Base-by-base conservation (phyloP, 2,113 vertebrate species). In the Bubo scandiacus region DNA sequence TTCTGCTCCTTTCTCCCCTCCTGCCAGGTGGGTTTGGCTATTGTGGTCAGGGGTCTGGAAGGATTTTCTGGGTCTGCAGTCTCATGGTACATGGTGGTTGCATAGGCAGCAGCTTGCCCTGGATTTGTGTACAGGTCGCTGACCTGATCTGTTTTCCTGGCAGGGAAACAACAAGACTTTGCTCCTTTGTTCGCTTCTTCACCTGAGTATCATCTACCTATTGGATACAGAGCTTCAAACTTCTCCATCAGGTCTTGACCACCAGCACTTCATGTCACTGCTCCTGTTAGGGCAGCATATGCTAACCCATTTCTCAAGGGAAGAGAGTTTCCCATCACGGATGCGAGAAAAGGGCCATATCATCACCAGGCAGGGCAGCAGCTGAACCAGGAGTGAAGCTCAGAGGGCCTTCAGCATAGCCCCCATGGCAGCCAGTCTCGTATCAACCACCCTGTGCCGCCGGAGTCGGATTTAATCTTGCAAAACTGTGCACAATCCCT, bases 361-460 rank as follows among this genome's bases (percentile, higher is more conserved):
- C 43, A 22, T 11, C 27, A 20, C 40, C 40, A 18, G 32, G n/a
- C 38, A 80, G 82, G 55, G 51, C 57, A 75, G 58, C 47, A 49
- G 59, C 81, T 91, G 58, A 63, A 21, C 8, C 58, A 17, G 52
- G 57, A 38, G 15, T 1, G 70, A 71, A 43, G 65, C 70, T 82
- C 30, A 2, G 6, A 19, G 73, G 70, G 43, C 15, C 58, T 85
- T 70, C 8, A 10, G 52, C 18, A 14, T 0, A 29, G 26, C 29
- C 68, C 51, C 26, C 1, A 1, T 18, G 47, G 63, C 66, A 32
- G 13, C 62, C 3, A 0, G 47, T 40, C 58, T 57, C 49, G 3
- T 2, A 1, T 7, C 66, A 22, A n/a, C 15, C 20, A 71, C n/a
- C 3, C 25, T 3, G 0, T 0, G 3, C 29, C 51, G 36, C 66